Conservation (phyloP, 2,888 invertebrate genomes). For the Glaucopsyche alexis region DNA sequence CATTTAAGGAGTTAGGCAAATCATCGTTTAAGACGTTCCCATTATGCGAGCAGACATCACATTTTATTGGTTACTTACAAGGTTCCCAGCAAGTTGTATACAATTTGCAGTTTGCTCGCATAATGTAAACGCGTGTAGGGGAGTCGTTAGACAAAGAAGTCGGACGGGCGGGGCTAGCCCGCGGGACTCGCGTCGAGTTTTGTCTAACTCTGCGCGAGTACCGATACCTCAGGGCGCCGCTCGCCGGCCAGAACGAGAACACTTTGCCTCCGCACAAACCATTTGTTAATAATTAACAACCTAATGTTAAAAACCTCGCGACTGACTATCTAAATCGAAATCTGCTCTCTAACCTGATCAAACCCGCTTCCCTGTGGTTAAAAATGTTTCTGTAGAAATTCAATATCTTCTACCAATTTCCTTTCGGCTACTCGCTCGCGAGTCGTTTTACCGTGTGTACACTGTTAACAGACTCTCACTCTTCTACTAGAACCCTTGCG, state of each 20-base stretch:
- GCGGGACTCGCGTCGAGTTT: constrained; percentile 33
- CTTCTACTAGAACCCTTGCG: background rate
- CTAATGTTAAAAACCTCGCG: background rate
- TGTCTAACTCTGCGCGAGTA: constrained; percentile 31
- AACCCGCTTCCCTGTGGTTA: background rate
- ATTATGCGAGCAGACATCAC: background rate
- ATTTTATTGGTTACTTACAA: too few relatives aligned
- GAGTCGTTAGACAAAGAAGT: background rate
- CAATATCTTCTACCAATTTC: background rate
- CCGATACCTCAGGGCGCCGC: constrained; percentile 34
- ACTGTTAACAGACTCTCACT: background rate
- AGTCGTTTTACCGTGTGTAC: background rate
- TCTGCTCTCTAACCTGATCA: constrained; percentile 1
- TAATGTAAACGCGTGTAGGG: background rate
- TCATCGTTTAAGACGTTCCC: background rate
- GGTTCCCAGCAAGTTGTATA: too few relatives aligned
- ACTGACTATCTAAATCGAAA: background rate
- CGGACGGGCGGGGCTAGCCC: background rate
- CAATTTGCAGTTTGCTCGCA: background rate
- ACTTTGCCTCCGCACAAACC: constrained; percentile 1
- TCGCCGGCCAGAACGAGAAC: constrained; percentile 43
- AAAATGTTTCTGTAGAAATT: background rate
- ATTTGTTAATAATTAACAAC: background rate
- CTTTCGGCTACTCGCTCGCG: background rate
- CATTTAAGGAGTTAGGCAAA: constrained; percentile 79